Conservation (phyloP, 1,140 invertebrate species). For the Cydia pomonella region DNA sequence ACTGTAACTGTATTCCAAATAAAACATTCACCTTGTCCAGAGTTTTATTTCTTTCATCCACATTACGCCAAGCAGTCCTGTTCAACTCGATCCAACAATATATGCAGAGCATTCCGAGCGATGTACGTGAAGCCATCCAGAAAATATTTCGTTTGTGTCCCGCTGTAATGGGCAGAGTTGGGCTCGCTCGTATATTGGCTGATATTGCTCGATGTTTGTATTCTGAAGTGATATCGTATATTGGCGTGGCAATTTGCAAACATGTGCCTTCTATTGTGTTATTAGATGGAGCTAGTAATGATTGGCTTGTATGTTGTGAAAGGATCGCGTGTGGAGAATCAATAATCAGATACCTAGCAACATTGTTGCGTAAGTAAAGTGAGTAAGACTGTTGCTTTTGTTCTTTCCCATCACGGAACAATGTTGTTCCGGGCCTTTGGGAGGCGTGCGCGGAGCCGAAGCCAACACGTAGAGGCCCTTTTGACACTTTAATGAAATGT, state of each 20-base stretch:
- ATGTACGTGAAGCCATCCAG: slow-evolving; percentile 43
- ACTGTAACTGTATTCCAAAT: neutral
- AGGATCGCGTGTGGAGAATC: neutral
- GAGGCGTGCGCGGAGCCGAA: too few relatives aligned
- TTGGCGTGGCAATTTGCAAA: slow-evolving; percentile 4
- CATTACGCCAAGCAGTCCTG: neutral
- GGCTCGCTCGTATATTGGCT: slow-evolving; percentile 53
- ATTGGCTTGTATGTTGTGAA: slow-evolving; percentile 7
- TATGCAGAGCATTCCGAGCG: slow-evolving; percentile 45
- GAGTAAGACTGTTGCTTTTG: too few relatives aligned
- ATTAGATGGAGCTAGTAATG: slow-evolving; percentile 24
- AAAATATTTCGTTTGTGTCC: slow-evolving; percentile 44
- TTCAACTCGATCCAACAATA: slow-evolving; percentile 13
- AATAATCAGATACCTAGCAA: neutral
- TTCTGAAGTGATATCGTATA: slow-evolving; percentile 29
- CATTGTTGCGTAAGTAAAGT: neutral
- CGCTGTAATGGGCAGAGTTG: slow-evolving; percentile 59
- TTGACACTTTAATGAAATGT: too few relatives aligned
- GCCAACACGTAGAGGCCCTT: too few relatives aligned
- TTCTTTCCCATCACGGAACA: too few relatives aligned
- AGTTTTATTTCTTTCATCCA: slow-evolving; percentile 3
- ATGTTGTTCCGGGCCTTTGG: too few relatives aligned
- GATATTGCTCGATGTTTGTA: slow-evolving; percentile 46
- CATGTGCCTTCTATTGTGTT: slow-evolving; percentile 28
- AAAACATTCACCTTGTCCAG: neutral